Base-by-base conservation (phyloP, 2,888 invertebrate species). In the Toxonevra muliebris region DNA sequence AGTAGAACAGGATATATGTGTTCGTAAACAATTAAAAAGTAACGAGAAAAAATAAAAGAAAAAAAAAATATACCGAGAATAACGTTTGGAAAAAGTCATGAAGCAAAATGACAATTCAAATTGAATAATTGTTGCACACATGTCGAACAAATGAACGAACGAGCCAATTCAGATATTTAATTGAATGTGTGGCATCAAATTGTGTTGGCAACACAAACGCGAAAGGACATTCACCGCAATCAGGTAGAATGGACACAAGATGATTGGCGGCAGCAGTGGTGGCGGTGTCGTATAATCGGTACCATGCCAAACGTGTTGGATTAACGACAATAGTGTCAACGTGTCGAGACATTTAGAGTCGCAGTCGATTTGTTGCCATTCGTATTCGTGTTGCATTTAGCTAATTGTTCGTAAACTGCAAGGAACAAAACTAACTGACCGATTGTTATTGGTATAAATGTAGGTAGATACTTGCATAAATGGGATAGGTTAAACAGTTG, bases 91-190 rank as follows among this genome's bases (percentile, higher is more conserved):
- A 17, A 57, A 17, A 10, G 11, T 30, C n/a, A n/a, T 20, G 30
- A 40, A 55, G 55, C 40, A 20, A 62, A 57, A 55, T 59, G 64
- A 71, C 75, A 72, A 74, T 76, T 76, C 77, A 78, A 78, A 79
- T 79, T 78, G 78, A 78, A 78, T 78, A 78, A 78, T 78, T 78
- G 78, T 76, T 76, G 76, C 74, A 75, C 64, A 58, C 53, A 17
- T 15, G 61, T 43, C 60, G 42, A 58, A n/a, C 15, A 2, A 52
- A 41, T 43, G 11, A 30, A 30, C 2, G 30, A 30, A 30, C 30
- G 30, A 30, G 30, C 30, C 30, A 30, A 30, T 30, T 30, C 30
- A 30, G 3, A 7, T n/a, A n/a, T n/a, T n/a, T 77, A 79, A 79
- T 76, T 76, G 79, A 77, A 79, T 79, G 79, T 79, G 77, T 77